Conservation (phyloP, 2,113 vertebrate genomes). For the Phocoena sinus region DNA sequence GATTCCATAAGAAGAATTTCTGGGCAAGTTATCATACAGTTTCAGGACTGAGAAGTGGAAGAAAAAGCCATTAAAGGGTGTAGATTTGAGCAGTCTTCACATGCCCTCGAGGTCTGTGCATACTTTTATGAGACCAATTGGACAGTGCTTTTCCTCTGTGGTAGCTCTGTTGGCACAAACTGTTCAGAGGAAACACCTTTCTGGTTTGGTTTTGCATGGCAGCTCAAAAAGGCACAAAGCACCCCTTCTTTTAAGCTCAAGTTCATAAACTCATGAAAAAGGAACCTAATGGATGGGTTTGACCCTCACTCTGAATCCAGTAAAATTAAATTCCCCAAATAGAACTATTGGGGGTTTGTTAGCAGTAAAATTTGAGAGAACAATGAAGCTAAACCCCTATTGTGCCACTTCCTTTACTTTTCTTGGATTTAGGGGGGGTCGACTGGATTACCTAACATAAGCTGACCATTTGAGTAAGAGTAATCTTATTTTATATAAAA, state of each 20-base stretch:
- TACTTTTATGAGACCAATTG: background rate
- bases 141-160: background rate
- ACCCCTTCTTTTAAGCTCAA: background rate
- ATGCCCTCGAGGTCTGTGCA: background rate
- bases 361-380: background rate
- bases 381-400: background rate
- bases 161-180: background rate
- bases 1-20: background rate
- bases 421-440: background rate
- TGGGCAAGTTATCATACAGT: slow-evolving; percentile 8
- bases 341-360: background rate
- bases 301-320: background rate
- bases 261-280: background rate
- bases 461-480: background rate
- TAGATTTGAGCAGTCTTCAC: background rate
- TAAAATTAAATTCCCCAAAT: background rate
- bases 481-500: background rate
- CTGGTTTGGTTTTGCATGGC: background rate
- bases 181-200: background rate
- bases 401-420: background rate
- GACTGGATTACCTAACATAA: background rate
- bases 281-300: background rate
- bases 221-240: background rate
- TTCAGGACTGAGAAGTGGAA: background rate
- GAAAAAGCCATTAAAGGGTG: background rate